A percentile compares a stretch with the other conserved stretches of the same genome.
Evolutionary conservation across 2,113 vertebrate species (phyloP).

Genomic region (Megalops atlanticus): DNA sequence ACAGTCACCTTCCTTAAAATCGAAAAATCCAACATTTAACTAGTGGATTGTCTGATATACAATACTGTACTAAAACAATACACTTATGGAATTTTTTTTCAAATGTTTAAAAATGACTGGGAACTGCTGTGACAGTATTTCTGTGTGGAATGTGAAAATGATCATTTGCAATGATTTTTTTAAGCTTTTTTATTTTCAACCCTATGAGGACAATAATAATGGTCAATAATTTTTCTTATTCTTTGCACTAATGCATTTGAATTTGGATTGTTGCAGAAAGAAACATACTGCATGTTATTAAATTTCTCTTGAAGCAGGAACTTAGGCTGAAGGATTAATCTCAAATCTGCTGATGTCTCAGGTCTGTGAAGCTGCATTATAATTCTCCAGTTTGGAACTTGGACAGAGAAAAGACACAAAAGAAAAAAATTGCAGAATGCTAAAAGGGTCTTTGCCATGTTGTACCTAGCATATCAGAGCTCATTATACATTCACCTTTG

Average conservation of each 20-base stretch:
- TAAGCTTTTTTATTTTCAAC: no score
- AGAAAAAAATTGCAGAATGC: neutral
- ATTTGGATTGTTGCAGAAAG: neutral
- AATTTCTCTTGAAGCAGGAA: neutral
- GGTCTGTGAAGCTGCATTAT: neutral
- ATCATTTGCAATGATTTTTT: no score
- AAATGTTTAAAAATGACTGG: no score
- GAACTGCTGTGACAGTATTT: no score
- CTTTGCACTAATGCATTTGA: conserved; percentile 3
- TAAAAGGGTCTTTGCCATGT: neutral
- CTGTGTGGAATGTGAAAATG: no score
- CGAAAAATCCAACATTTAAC: no score
- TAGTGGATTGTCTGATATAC: no score
- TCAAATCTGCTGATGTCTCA: neutral
- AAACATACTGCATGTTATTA: neutral
- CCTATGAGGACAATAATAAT: no score
- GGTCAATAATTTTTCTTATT: neutral
- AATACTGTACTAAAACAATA: no score
- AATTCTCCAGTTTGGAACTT: neutral
- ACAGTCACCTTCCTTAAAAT: no score
- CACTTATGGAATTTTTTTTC: no score
- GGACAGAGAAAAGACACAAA: neutral
- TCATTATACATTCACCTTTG: conserved; percentile 19
- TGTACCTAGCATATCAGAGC: neutral
- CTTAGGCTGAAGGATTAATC: neutral